Evolutionary conservation across 2,888 invertebrate species (phyloP).

Genomic region (Strigamia transsilvanica): DNA sequence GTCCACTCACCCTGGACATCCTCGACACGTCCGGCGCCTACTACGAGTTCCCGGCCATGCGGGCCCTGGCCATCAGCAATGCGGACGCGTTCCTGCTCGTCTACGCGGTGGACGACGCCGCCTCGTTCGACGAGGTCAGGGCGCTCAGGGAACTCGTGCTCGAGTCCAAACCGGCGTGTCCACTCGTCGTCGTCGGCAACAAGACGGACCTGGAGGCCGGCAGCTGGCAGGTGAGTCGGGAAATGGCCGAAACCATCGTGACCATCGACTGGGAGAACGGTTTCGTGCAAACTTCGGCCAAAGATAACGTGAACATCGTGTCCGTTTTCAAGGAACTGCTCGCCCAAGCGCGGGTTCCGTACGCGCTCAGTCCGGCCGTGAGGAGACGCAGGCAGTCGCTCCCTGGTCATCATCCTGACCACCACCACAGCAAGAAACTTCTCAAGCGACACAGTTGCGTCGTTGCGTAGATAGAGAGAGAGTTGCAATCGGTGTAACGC

Average conservation of each 20-base stretch:
- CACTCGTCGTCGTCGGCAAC: constrained; percentile 68
- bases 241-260: constrained; percentile 76
- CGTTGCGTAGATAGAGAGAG: background rate
- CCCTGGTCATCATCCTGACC: constrained; percentile 64
- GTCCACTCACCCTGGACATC: constrained; percentile 62
- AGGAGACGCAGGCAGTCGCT: constrained; percentile 79
- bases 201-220: constrained; percentile 64
- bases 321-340: constrained; percentile 83
- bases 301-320: constrained; percentile 78
- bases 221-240: constrained; percentile 69
- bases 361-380: constrained; percentile 85
- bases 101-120: constrained; percentile 62
- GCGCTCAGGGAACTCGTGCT: constrained; percentile 61
- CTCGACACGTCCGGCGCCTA: constrained; percentile 63
- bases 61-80: constrained; percentile 61
- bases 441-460: background rate
- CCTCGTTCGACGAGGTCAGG: constrained; percentile 61
- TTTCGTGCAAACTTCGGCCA: constrained; percentile 89
- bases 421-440: background rate
- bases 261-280: constrained; percentile 93
- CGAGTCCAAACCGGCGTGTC: constrained; percentile 63
- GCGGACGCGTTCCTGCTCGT: constrained; percentile 64
- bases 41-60: constrained; percentile 65
- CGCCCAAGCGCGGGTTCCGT: constrained; percentile 87
- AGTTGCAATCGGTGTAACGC: no score